Evolutionary conservation across 2,797 vertebrate genomes (phyloP), one percentile per base, ranked within the genome.

Genomic region (Garrulus glandarius): DNA sequence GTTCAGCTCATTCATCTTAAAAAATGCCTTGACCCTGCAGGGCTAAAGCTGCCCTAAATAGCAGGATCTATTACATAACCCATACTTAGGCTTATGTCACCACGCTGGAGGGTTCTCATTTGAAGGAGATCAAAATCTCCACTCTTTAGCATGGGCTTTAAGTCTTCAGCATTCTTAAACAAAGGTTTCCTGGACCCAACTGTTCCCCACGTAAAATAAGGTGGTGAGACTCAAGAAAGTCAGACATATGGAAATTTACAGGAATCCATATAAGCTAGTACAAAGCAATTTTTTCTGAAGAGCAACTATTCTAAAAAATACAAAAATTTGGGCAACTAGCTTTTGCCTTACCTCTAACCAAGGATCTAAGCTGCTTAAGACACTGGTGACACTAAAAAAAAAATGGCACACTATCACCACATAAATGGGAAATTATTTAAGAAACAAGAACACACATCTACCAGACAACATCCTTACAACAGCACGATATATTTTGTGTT

Each of bases 51-150:
- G 89, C 49, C 82, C 93, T 87, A 85, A 87, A 91, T 50, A 95
- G 84, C 49, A 89, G 64, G 79, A 80, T 85, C 75, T 77, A 46
- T 91, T 93, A 89, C 71, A 94, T 89, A 95, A 96, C 93, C 89
- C 87, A 77, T 72, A 83, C 72, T 93, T 63, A 79, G 59, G n/a
- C 78, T 91, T 89, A 92, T 87, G 60, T 82, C 72, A 92, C 34
- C 32, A 34, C 32, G 69, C 75, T 80, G 37, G 43, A 92, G 43
- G 49, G 41, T 65, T 89, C 63, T 91, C 68, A 91, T 94, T 87
- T 80, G 71, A 94, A 92, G 37, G 21, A 93, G 74, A 91, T 55
- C 63, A 95, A 91, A 94, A 84, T 80, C 84, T 86, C 69, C 6
- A 3, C 55, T 79, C 56, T 52, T 89, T 82, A 94, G 49, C 57